A percentile compares a stretch with the other conserved stretches of the same genome.
phyloP scores from a whole-genome alignment of 2,797 vertebrate species.

The Neosalanx taihuensis region DNA sequence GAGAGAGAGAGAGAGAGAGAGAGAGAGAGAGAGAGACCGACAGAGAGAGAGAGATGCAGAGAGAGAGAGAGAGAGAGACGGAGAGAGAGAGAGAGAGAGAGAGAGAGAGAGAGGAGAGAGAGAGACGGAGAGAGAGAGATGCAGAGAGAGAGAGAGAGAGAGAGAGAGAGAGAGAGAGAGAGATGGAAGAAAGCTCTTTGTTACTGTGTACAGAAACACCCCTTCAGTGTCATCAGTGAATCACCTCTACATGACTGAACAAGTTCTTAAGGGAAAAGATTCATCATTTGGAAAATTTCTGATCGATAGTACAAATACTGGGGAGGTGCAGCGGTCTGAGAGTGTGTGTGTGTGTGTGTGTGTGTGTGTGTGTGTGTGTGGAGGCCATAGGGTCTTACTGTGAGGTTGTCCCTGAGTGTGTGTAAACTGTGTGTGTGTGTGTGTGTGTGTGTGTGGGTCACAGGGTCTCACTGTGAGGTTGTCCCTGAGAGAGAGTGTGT shows the following conservation, averaged over 20 bases:
- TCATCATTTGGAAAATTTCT: no score
- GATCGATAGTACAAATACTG: no score
- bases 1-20: neutral
- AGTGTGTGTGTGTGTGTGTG: neutral
- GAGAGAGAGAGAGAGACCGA: no score
- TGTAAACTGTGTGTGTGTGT: no score
- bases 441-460: neutral
- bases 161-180: neutral
- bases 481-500: neutral
- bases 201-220: neutral
- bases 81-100: neutral
- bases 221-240: no score
- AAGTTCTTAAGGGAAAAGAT: no score
- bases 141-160: neutral
- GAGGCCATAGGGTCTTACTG: constrained; percentile 62
- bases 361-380: neutral
- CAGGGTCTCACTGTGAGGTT: constrained; percentile 62
- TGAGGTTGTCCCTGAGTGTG: no score
- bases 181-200: neutral
- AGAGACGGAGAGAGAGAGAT: no score
- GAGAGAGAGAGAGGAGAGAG: neutral
- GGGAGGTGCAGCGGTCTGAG: neutral
- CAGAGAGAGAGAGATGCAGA: neutral
- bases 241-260: no score
- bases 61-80: neutral